phyloP scores from a whole-genome alignment of 2,888 invertebrate genomes.

The Crepidodera aurea region DNA sequence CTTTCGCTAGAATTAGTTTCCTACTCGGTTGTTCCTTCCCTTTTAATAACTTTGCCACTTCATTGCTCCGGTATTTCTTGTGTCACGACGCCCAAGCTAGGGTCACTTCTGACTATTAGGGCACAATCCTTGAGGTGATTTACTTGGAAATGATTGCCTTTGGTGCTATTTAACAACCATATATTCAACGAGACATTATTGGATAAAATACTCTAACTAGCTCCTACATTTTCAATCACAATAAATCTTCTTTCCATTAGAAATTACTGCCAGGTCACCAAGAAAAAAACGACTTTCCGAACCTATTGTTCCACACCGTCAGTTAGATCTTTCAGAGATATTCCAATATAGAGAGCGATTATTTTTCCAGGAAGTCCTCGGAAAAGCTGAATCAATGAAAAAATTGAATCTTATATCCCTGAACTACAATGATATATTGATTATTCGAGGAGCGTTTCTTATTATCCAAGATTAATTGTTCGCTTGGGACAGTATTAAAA shows the following conservation, averaged over 20 bases:
- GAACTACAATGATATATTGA: neutral
- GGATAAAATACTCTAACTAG: neutral
- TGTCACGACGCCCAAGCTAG: too few species aligned
- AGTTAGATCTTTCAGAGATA: neutral
- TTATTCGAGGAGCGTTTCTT: conserved; percentile 11
- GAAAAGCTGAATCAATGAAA: conserved; percentile 15
- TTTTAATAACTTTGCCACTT: too few species aligned
- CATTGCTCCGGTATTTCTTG: too few species aligned
- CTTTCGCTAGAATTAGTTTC: too few species aligned
- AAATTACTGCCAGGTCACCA: neutral
- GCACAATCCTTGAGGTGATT: too few species aligned
- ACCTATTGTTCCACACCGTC: conserved; percentile 9
- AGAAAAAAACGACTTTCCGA: neutral
- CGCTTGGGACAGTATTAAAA: neutral
- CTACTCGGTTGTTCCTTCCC: too few species aligned
- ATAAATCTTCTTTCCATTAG: neutral
- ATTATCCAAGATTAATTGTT: conserved; percentile 18
- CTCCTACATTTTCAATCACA: neutral
- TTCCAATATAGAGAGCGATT: conserved; percentile 1
- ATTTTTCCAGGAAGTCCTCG: neutral
- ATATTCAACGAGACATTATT: neutral
- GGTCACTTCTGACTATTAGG: too few species aligned
- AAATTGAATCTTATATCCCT: neutral
- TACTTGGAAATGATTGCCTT: too few species aligned
- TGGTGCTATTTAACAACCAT: too few species aligned